Conservation (phyloP, 2,113 vertebrate genomes). For the Macroglossus sobrinus region DNA sequence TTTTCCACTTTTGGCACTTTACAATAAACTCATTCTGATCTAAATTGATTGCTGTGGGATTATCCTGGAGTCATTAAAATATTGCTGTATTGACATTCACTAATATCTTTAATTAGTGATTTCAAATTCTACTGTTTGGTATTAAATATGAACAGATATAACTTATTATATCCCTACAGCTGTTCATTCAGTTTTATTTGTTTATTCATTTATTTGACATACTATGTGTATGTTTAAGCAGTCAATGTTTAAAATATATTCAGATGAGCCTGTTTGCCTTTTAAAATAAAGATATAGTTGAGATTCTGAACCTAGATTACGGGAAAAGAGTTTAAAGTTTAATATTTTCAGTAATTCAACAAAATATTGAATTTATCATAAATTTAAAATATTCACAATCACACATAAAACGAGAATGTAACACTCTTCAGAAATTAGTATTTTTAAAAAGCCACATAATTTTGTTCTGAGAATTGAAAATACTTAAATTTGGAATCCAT, state of each 20-base stretch:
- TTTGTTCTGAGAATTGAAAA: background rate
- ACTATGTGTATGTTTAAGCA: constrained; percentile 15
- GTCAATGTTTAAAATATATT: background rate
- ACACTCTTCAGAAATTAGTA: background rate
- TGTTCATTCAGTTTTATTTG: constrained; percentile 79
- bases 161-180: constrained; percentile 80
- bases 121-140: constrained; percentile 88
- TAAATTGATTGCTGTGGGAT: constrained; percentile 95
- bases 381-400: background rate
- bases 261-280: background rate
- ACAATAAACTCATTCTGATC: constrained; percentile 87
- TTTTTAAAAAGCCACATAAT: background rate
- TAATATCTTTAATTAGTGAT: constrained; percentile 91
- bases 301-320: background rate
- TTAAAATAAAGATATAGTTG: background rate
- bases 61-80: constrained; percentile 92
- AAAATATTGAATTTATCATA: background rate
- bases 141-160: constrained; percentile 84
- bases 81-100: constrained; percentile 92
- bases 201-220: constrained; percentile 75
- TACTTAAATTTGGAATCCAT: background rate
- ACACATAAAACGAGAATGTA: background rate
- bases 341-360: background rate
- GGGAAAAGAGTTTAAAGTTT: background rate
- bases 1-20: constrained; percentile 87